Percentiles rank a stretch among this genome's conserved stretches.
Evolutionary conservation across 2,888 invertebrate species (phyloP).

Genomic region (Maniola hyperantus): DNA sequence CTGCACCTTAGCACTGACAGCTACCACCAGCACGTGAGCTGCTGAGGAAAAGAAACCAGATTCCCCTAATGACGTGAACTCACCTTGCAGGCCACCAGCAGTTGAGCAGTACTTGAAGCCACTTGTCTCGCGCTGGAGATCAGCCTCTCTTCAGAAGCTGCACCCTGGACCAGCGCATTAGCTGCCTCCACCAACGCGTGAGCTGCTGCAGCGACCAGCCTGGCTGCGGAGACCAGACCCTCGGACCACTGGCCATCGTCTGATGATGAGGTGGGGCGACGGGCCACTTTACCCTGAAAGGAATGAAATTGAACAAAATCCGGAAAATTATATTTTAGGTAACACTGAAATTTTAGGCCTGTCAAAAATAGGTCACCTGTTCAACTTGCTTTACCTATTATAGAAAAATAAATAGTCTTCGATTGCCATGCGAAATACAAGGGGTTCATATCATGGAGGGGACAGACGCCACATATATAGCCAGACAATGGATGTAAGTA

Average conservation of each 20-base stretch:
- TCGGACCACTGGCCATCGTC: conserved; percentile 99
- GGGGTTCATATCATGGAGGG: too few species aligned
- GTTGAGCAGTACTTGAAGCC: conserved; percentile 97
- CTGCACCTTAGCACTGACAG: too few species aligned
- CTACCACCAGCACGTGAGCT: background rate
- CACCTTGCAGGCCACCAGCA: conserved; percentile 98
- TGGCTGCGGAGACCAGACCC: conserved; percentile 96
- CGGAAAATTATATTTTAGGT: too few species aligned
- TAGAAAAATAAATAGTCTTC: too few species aligned
- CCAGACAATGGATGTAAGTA: too few species aligned
- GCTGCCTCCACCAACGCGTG: conserved; percentile 99
- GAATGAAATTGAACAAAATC: background rate
- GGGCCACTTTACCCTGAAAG: conserved; percentile 90
- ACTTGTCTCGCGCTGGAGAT: conserved; percentile 98
- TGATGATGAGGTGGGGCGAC: conserved; percentile 91
- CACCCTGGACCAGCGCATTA: conserved; percentile 96
- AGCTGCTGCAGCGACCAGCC: conserved; percentile 98
- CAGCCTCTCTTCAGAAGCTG: conserved; percentile 96
- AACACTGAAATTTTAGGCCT: too few species aligned
- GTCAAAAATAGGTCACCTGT: too few species aligned
- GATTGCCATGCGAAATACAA: too few species aligned
- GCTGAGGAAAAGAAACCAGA: too few species aligned
- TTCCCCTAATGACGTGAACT: background rate
- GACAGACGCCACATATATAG: too few species aligned
- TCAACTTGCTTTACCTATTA: too few species aligned